phyloP scores from a whole-genome alignment of 1,140 invertebrate species.

The Battus philenor region DNA sequence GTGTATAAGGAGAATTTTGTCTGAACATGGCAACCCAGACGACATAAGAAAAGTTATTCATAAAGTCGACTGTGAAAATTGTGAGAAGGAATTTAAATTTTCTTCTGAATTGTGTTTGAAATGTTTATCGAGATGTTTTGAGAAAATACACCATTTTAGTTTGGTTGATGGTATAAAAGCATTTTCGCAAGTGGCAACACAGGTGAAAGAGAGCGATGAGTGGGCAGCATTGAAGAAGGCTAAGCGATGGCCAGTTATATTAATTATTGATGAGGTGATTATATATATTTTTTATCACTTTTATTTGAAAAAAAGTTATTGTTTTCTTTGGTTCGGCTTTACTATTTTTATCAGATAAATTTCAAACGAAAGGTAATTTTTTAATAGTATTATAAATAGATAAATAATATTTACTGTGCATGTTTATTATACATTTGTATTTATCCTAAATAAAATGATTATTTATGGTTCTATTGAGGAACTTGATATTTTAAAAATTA shows the following conservation, averaged over 20 bases:
- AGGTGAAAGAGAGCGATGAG: conserved; percentile 46
- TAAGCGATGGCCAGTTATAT: conserved; percentile 77
- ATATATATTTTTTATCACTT: no score
- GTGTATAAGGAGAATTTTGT: conserved; percentile 52
- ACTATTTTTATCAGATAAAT: no score
- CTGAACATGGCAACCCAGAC: conserved; percentile 48
- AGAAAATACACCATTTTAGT: conserved; percentile 54
- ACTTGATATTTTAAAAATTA: no score
- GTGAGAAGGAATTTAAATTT: conserved; percentile 44
- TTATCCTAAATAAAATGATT: no score
- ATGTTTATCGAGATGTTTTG: conserved; percentile 72
- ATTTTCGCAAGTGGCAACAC: conserved; percentile 58
- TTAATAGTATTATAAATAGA: no score
- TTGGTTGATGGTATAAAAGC: conserved; percentile 64
- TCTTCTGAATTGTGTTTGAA: conserved; percentile 70
- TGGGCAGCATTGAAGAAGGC: conserved; percentile 60
- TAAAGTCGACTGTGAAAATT: conserved; percentile 32
- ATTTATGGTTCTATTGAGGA: no score
- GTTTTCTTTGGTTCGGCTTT: no score
- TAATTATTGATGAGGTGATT: conserved; percentile 81
- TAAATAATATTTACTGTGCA: no score
- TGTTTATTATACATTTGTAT: no score
- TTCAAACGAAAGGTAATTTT: no score
- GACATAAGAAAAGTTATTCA: conserved; percentile 34
- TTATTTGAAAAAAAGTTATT: no score